These are phyloP conservation scores for Sylvicola fuscatus DNA, from an alignment of 2,888 invertebrate genomes.

Conservation along the genomic window DNA sequence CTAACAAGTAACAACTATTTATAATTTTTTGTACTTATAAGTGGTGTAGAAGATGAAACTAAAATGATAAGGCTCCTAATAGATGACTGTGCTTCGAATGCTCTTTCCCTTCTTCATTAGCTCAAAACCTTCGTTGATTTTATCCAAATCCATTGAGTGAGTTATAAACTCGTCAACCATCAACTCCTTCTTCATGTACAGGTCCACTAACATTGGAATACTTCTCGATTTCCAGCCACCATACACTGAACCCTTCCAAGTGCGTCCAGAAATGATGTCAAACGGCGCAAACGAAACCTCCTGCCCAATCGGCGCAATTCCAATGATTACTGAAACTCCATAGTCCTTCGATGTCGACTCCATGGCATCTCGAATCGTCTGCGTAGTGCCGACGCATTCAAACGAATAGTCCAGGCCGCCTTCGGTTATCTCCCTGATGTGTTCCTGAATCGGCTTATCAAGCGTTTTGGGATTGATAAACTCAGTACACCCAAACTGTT, in stretches of 20 bases:
- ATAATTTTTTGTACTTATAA: too few relatives aligned
- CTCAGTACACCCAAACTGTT: conserved; percentile 70
- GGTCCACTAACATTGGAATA: conserved; percentile 65
- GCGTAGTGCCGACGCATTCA: conserved; percentile 82
- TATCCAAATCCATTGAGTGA: conserved; percentile 43
- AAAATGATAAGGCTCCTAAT: too few relatives aligned
- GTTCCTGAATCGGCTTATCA: conserved; percentile 53
- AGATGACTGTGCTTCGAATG: conserved; percentile 9
- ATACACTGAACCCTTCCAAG: conserved; percentile 79
- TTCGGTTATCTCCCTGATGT: conserved; percentile 64
- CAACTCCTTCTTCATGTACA: conserved; percentile 55
- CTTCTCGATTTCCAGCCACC: conserved; percentile 87
- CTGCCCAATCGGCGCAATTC: conserved; percentile 80
- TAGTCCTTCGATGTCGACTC: conserved; percentile 87
- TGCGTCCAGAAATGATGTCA: conserved; percentile 84
- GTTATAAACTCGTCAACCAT: conserved; percentile 75
- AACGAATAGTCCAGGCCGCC: conserved; percentile 90
- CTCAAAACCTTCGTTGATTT: conserved; percentile 77
- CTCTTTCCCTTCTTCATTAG: conserved; percentile 60
- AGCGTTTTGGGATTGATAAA: conserved; percentile 72
- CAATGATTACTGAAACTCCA: conserved; percentile 86
- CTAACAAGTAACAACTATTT: too few relatives aligned
- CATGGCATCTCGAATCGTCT: conserved; percentile 45
- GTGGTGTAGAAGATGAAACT: too few relatives aligned
- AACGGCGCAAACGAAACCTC: conserved; percentile 88